Evolutionary conservation across 2,888 invertebrate genomes (phyloP).

Genomic region (Gasteruption jaculator): DNA sequence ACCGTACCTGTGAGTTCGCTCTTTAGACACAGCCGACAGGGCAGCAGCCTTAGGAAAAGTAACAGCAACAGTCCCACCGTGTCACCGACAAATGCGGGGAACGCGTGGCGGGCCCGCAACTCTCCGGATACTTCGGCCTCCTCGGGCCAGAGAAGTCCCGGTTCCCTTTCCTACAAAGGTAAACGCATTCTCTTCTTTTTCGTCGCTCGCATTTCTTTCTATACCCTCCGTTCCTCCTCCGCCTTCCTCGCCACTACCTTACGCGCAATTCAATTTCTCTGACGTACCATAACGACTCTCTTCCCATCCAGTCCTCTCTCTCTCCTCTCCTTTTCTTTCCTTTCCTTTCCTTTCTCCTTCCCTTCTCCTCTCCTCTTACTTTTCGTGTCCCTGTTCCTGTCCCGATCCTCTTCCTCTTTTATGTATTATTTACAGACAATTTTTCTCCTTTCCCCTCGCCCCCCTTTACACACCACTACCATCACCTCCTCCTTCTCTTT

Average conservation of each 20-base stretch:
- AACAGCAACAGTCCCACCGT: conserved; percentile 64
- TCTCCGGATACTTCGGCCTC: conserved; percentile 65
- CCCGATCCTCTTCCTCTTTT: conserved; percentile 6
- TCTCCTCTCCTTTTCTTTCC: background rate
- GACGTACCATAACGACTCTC: too few species aligned
- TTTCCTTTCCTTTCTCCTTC: background rate
- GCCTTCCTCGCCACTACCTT: too few species aligned
- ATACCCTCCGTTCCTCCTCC: too few species aligned
- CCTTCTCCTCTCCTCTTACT: background rate
- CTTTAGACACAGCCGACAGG: conserved; percentile 62
- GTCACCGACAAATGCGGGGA: conserved; percentile 59
- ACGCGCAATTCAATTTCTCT: too few species aligned
- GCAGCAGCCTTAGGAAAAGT: conserved; percentile 56
- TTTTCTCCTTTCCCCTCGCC: too few species aligned
- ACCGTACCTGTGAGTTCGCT: conserved; percentile 73
- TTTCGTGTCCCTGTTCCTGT: conserved; percentile 8
- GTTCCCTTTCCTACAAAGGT: conserved; percentile 71
- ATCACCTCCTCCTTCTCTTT: too few species aligned
- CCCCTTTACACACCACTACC: too few species aligned
- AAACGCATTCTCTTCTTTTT: conserved; percentile 25
- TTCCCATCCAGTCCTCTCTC: background rate
- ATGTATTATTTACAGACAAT: conserved; percentile 9
- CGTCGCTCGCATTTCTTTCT: conserved; percentile 21
- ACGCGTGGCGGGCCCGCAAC: conserved; percentile 61
- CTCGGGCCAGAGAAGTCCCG: conserved; percentile 70